These are phyloP conservation scores for Hypselothyrea guttata DNA, from an alignment of 2,888 invertebrate species.

Conservation along the genomic window DNA sequence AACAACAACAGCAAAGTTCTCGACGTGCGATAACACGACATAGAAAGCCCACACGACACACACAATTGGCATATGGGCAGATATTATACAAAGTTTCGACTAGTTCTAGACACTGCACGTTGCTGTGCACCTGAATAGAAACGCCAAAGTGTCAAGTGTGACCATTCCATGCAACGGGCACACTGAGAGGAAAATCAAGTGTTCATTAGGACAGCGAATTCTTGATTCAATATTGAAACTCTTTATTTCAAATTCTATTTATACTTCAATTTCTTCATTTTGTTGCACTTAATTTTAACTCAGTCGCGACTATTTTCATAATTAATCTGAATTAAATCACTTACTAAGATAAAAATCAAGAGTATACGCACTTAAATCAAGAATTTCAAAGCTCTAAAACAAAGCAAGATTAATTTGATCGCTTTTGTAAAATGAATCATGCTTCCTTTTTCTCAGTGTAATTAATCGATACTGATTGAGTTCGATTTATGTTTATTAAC, in stretches of 20 bases:
- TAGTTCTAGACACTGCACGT: conserved; percentile 22
- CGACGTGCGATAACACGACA: conserved; percentile 69
- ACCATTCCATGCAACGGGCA: background rate
- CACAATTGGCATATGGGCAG: conserved; percentile 72
- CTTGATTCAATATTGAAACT: background rate
- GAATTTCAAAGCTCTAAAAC: too few species aligned
- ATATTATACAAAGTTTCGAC: conserved; percentile 32
- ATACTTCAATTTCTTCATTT: background rate
- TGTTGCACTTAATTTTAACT: too few species aligned
- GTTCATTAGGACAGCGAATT: background rate
- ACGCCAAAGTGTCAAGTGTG: conserved; percentile 1
- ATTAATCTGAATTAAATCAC: too few species aligned
- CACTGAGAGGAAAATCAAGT: background rate
- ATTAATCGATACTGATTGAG: too few species aligned
- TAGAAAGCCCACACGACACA: conserved; percentile 61
- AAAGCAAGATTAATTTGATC: too few species aligned
- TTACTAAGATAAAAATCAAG: too few species aligned
- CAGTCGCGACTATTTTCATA: too few species aligned
- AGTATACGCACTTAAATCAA: too few species aligned
- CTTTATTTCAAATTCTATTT: background rate
- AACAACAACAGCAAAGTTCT: conserved; percentile 56
- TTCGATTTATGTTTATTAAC: too few species aligned
- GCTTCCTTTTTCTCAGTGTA: too few species aligned
- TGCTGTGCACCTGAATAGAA: conserved; percentile 29
- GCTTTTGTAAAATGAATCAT: too few species aligned